Evolutionary conservation across 2,113 vertebrate species (phyloP).

Genomic region (Corydoras maculifer): DNA sequence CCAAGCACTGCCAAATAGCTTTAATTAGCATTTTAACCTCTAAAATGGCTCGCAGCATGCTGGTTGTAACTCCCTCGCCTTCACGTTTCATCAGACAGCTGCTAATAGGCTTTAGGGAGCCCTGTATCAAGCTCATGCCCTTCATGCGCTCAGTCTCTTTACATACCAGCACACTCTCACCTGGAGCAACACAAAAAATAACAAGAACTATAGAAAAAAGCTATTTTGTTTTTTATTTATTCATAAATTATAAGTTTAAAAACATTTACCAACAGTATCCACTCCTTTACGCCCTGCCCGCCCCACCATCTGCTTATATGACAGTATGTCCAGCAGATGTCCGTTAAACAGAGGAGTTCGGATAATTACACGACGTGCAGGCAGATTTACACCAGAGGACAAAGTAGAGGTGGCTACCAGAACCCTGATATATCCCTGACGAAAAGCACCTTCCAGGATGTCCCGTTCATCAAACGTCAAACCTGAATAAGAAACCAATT

Average conservation of each 20-base stretch:
- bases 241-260: background rate
- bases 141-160: slow-evolving; percentile 84
- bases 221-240: background rate
- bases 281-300: slow-evolving; percentile 93
- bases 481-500: slow-evolving; percentile 59
- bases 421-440: slow-evolving; percentile 76
- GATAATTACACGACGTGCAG: slow-evolving; percentile 89
- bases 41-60: slow-evolving; percentile 91
- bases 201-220: background rate
- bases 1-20: background rate
- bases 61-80: slow-evolving; percentile 79
- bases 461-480: slow-evolving; percentile 94
- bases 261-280: slow-evolving; percentile 75
- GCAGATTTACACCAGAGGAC: slow-evolving; percentile 95
- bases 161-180: slow-evolving; percentile 92
- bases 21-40: slow-evolving; percentile 63
- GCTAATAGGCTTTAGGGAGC: slow-evolving; percentile 78
- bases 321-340: slow-evolving; percentile 77
- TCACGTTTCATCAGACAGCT: slow-evolving; percentile 82
- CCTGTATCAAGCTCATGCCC: slow-evolving; percentile 78
- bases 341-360: slow-evolving; percentile 85
- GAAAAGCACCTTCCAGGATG: slow-evolving; percentile 86
- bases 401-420: slow-evolving; percentile 90
- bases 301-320: slow-evolving; percentile 96
- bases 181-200: slow-evolving; percentile 52